A percentile compares a stretch with the other conserved stretches of the same genome.
phyloP scores from a whole-genome alignment of 2,888 invertebrate species.

The Lordiphosa fenestrarum region DNA sequence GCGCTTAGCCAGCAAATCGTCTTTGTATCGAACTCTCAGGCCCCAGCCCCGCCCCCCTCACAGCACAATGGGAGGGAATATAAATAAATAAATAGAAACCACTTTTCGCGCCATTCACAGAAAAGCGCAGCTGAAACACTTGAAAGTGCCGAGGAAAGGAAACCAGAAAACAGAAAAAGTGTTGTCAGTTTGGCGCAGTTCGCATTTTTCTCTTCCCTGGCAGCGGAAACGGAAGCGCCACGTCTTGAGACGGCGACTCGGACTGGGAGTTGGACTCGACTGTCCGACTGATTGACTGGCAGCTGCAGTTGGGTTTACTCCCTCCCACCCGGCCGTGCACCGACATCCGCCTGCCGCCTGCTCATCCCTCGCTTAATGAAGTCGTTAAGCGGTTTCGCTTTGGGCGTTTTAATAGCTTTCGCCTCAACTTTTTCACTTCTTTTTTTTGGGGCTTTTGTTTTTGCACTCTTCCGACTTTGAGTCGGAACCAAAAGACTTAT shows the following conservation, averaged over 20 bases:
- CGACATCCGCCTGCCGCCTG: neutral
- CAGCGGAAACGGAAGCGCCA: constrained; percentile 69
- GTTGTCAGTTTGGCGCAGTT: constrained; percentile 65
- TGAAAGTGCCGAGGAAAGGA: constrained; percentile 17
- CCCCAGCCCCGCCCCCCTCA: too few relatives aligned
- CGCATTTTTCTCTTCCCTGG: constrained; percentile 51
- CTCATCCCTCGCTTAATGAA: constrained; percentile 49
- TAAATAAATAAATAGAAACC: constrained; percentile 70
- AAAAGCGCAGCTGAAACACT: constrained; percentile 36
- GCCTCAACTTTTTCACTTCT: constrained; percentile 29
- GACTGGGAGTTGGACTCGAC: constrained; percentile 7
- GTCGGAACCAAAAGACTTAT: constrained; percentile 56
- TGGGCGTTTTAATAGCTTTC: constrained; percentile 58
- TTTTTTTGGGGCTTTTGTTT: constrained; percentile 7
- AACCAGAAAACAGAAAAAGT: constrained; percentile 13
- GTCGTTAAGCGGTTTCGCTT: constrained; percentile 50
- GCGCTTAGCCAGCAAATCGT: constrained; percentile 49
- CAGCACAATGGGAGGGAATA: constrained; percentile 57
- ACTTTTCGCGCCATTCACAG: constrained; percentile 55
- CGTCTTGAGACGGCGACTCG: constrained; percentile 53
- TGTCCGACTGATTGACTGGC: constrained; percentile 28
- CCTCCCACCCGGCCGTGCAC: too few relatives aligned
- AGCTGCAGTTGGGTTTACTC: constrained; percentile 23
- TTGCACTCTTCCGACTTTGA: constrained; percentile 16
- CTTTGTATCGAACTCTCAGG: constrained; percentile 1